Evolutionary conservation across 2,113 vertebrate species (phyloP).

Genomic region (Spilogale gracilis): DNA sequence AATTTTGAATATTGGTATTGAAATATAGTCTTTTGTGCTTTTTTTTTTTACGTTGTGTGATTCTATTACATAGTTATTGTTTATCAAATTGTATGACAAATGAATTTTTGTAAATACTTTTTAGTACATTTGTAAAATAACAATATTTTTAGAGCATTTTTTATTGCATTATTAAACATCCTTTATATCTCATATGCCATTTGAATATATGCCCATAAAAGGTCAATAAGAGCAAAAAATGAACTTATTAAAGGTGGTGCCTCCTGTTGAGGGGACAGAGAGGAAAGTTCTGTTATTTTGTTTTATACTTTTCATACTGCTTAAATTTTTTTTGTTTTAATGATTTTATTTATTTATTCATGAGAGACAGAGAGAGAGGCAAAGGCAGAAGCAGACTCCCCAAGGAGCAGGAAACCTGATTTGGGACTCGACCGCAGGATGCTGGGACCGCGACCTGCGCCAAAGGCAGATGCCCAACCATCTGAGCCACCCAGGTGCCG

Average conservation of each 20-base stretch:
- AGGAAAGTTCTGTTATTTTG: background rate
- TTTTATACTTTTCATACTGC: background rate
- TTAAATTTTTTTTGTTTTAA: background rate
- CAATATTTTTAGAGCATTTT: background rate
- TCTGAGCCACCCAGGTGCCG: too few species aligned
- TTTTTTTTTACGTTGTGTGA: background rate
- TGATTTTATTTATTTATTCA: too few species aligned
- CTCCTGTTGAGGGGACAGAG: background rate
- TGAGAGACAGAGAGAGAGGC: too few species aligned
- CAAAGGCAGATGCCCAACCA: too few species aligned
- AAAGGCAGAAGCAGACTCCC: too few species aligned
- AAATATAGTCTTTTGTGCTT: background rate
- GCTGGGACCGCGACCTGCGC: too few species aligned
- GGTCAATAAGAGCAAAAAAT: background rate
- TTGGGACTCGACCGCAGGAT: too few species aligned
- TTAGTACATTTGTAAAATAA: background rate
- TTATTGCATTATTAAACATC: background rate
- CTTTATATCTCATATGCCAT: background rate
- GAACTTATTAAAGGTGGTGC: background rate
- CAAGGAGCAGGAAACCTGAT: too few species aligned
- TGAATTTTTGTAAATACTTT: background rate
- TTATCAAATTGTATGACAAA: background rate
- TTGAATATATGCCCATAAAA: background rate
- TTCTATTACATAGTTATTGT: background rate
- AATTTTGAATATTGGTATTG: background rate